A percentile compares a stretch with the other conserved stretches of the same genome.
Conservation (phyloP, 2,888 invertebrate species). For the Magallana nippona region DNA sequence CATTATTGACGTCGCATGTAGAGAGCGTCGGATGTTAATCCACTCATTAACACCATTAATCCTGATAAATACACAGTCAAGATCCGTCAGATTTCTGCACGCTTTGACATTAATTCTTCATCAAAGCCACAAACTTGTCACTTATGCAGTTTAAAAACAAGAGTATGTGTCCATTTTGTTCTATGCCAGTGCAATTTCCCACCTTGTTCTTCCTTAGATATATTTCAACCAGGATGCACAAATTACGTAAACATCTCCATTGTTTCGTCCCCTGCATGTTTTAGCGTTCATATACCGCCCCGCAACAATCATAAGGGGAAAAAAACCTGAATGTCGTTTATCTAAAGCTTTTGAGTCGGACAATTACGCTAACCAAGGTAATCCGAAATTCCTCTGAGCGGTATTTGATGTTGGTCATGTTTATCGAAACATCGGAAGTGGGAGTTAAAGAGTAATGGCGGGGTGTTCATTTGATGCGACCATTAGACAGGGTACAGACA, state of each 20-base stretch:
- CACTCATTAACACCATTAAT: too few relatives aligned
- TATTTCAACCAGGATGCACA: not conserved
- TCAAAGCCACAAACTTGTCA: too few relatives aligned
- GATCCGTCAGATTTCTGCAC: too few relatives aligned
- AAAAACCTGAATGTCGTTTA: not conserved
- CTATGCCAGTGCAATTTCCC: not conserved
- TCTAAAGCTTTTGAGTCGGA: not conserved
- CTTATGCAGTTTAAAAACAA: too few relatives aligned
- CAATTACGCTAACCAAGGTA: not conserved
- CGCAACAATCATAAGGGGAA: not conserved
- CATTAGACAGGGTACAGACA: conserved; percentile 10
- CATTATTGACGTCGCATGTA: too few relatives aligned
- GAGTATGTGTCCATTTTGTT: too few relatives aligned
- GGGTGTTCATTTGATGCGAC: conserved; percentile 28
- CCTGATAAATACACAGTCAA: too few relatives aligned
- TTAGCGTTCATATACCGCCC: not conserved
- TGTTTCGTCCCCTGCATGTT: not conserved
- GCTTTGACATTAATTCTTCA: too few relatives aligned
- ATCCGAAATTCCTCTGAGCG: conserved; percentile 22
- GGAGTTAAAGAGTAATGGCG: conserved; percentile 7
- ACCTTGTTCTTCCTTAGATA: not conserved
- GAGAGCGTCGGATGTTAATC: too few relatives aligned
- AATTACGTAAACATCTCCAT: not conserved
- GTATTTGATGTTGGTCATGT: conserved; percentile 16
- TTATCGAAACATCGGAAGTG: conserved; percentile 7